phyloP scores from a whole-genome alignment of 2,797 vertebrate genomes.

The Diplodus puntazzo region DNA sequence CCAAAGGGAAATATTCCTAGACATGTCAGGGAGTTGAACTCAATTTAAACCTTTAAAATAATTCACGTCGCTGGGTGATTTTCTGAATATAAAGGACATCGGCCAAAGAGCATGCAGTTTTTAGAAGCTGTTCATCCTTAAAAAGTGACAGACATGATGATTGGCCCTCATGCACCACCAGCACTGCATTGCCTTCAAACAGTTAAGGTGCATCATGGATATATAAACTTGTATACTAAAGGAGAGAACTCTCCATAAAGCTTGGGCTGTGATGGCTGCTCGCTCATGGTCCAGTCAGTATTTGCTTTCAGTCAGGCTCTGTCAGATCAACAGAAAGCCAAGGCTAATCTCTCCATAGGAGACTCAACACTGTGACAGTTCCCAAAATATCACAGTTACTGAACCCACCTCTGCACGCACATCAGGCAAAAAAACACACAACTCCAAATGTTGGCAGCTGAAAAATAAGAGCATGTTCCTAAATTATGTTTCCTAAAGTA shows the following conservation, averaged over 20 bases:
- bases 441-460: background rate
- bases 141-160: conserved; percentile 15
- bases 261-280: conserved; percentile 15
- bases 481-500: background rate
- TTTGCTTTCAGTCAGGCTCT: conserved; percentile 21
- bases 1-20: background rate
- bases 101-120: conserved; percentile 18
- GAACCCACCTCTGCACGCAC: conserved; percentile 36
- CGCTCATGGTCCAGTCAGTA: background rate
- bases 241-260: background rate
- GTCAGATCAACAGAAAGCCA: conserved; percentile 30
- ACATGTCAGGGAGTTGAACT: background rate
- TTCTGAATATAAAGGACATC: conserved; percentile 14
- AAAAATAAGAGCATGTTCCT: conserved; percentile 6
- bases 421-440: conserved; percentile 22
- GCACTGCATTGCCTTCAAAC: conserved; percentile 6
- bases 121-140: conserved; percentile 20
- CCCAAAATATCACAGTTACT: conserved; percentile 62
- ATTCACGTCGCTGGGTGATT: conserved; percentile 16
- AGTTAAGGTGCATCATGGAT: conserved; percentile 6
- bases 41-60: conserved; percentile 8
- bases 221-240: background rate
- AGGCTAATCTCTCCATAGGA: conserved; percentile 44
- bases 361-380: conserved; percentile 43
- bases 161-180: conserved; percentile 6